Conservation (phyloP, 1,140 invertebrate species). For the Periplaneta americana region DNA sequence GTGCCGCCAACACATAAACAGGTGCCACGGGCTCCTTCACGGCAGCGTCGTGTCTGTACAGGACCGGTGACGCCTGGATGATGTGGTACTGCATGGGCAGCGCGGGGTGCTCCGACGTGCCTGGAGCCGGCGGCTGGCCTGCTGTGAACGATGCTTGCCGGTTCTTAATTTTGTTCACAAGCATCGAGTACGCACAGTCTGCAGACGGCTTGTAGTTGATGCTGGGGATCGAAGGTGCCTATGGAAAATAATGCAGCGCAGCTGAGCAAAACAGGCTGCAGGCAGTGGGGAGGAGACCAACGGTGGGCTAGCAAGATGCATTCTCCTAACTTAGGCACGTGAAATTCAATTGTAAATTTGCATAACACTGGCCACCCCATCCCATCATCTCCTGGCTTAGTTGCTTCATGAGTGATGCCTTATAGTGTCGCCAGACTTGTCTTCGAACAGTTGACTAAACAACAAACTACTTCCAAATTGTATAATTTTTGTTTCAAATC, state of each 20-base stretch:
- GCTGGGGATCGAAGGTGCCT: conserved; percentile 59
- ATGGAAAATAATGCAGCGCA: conserved; percentile 26
- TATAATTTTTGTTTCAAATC: too few relatives aligned
- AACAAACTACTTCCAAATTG: too few relatives aligned
- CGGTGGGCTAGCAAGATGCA: too few relatives aligned
- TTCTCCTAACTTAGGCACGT: too few relatives aligned
- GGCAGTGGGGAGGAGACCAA: too few relatives aligned
- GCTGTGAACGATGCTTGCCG: conserved; percentile 34
- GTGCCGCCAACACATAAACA: background rate
- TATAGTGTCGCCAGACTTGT: too few relatives aligned
- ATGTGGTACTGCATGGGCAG: background rate
- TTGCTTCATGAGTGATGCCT: too few relatives aligned
- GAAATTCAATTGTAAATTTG: too few relatives aligned
- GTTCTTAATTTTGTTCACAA: conserved; percentile 78
- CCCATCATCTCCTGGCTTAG: too few relatives aligned
- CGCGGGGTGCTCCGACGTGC: conserved; percentile 14
- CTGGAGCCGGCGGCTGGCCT: conserved; percentile 35
- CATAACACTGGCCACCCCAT: too few relatives aligned
- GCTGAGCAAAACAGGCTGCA: too few relatives aligned
- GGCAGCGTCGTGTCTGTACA: background rate
- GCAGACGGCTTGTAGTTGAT: conserved; percentile 74
- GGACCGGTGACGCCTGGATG: background rate
- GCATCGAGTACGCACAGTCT: conserved; percentile 77
- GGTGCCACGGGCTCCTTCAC: background rate
- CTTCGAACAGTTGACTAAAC: too few relatives aligned